Evolutionary conservation across 53 echinoderm and acorn worm genomes (phyloP), one percentile per base, ranked within the genome.

Genomic region (Henricia sp.): DNA sequence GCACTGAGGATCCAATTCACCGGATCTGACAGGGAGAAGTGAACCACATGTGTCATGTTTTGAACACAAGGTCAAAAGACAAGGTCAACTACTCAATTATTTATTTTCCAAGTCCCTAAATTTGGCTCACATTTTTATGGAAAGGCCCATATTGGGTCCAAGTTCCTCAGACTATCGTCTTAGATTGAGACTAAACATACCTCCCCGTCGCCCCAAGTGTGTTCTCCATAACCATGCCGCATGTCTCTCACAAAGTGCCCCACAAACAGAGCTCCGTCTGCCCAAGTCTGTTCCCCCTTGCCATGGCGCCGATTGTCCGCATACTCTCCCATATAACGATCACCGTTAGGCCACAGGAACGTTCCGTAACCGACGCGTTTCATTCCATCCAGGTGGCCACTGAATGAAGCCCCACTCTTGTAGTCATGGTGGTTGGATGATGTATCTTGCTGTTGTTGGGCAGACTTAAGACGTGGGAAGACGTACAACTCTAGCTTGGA

Each of bases 281-380:
- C 88, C 99, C 99, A 99, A 6, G 88, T 53, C 74, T 99, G 99
- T 42, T 91, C 92, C 17, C 99, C 99, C 42, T 88, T 89, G 2
- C 99, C 99, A 44, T 92, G 92, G 30, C 99, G 70, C 64, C 71
- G 87, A 51, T 99, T 99, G 50, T 99, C 91, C 5, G 82, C 87
- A 55, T 92, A 92, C 52, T 92, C 90, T 0, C 99, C 99, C 4
- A 77, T 71, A 67, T 99, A 99, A 8, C 92, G 76, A 87, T 99
- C 99, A 11, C 99, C 94, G 50, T 84, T 95, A 8, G 99, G 99
- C 99, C 99, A 99, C 14, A 92, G 75, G 21, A 99, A 99, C 4
- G 87, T 85, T 3, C 99, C 99, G 5, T 85, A 74, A 12, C 97
- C 97, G 37, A 70, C 83, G 10, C 92, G 74, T 67, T 92, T 94